These are phyloP conservation scores for Lissonota sp. DNA, from an alignment of 2,888 invertebrate species.

Conservation along the genomic window DNA sequence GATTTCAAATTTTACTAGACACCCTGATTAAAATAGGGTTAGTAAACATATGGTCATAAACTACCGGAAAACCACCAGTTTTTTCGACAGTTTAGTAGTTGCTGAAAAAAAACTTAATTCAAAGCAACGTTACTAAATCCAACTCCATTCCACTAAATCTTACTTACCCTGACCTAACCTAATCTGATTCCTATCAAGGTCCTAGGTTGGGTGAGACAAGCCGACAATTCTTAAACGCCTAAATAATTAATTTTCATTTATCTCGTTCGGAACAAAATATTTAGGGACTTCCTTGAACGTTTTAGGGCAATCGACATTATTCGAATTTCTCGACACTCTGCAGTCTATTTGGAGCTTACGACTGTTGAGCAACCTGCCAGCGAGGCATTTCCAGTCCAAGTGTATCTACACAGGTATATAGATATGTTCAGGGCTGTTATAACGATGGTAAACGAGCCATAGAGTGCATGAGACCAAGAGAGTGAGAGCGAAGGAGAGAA, in stretches of 20 bases:
- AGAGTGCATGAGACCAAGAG: constrained; percentile 5
- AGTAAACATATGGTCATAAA: too few species aligned
- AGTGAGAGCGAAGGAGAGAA: constrained; percentile 3
- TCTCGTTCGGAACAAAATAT: constrained; percentile 3
- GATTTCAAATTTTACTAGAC: too few species aligned
- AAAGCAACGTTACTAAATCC: background rate
- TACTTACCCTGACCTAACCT: background rate
- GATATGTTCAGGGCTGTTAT: background rate
- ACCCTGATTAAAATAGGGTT: too few species aligned
- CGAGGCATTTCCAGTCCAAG: constrained; percentile 28
- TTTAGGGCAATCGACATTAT: constrained; percentile 22
- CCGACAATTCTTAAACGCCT: too few species aligned
- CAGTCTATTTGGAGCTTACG: constrained; percentile 29
- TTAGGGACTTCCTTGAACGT: constrained; percentile 10
- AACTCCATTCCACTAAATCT: background rate
- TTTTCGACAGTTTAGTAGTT: too few species aligned
- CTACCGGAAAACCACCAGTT: too few species aligned
- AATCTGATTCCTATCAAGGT: too few species aligned
- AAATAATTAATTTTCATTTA: background rate
- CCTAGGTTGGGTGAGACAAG: too few species aligned
- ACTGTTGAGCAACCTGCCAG: constrained; percentile 35
- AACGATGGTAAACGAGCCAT: constrained; percentile 52
- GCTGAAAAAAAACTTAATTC: too few species aligned
- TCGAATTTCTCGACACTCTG: constrained; percentile 18
- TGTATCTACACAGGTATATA: constrained; percentile 1